Base-by-base conservation (phyloP, 2,888 invertebrate genomes). In the Myopa tessellatipennis region DNA sequence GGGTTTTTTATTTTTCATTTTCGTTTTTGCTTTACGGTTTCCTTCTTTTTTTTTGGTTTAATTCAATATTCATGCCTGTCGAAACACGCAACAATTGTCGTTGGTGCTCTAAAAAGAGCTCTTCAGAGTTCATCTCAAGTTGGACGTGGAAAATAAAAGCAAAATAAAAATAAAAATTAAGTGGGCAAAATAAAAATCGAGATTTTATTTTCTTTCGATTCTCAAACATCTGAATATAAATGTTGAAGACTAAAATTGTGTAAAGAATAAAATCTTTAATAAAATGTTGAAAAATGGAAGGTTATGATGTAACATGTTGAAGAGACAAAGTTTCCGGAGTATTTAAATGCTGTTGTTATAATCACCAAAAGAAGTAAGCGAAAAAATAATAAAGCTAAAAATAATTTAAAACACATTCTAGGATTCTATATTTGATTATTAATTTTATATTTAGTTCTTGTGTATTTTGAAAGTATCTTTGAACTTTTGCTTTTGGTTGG, bases 21-120 rank as follows among this genome's bases (percentile, higher is more conserved):
- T 14, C 16, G 50, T 50, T 65, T 38, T 40, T 63, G 45, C 10
- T 50, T 74, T 71, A n/a, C 18, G 6, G 71, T 26, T 18, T 68
- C 50, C 38, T 45, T 68, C 18, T 68, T 16, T 52, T 71, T 10
- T 52, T 71, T 10, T 16, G 14, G 36, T 45, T 16, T 63, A 40
- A 74, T 74, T 74, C 52, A 74, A 74, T 74, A 74, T 74, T 74
- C 52, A 74, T 74, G 74, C 63, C 45, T 18, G 50, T 74, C 45
- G 61, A 50, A 74, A 60, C 63, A 65, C 50, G 50, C 18, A 74
- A 50, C 74, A 61, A 65, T 65, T 36, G 74, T 63, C 73, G 63
- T 45, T 50, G 45, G 52, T 50, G 63, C 52, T 70, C 40, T 58
- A 40, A n/a, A 67, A 67, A 18, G 26, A 26, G 2, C 26, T 26